Conservation (phyloP, 2,888 invertebrate genomes). For the Tetheella fluctuosa region DNA sequence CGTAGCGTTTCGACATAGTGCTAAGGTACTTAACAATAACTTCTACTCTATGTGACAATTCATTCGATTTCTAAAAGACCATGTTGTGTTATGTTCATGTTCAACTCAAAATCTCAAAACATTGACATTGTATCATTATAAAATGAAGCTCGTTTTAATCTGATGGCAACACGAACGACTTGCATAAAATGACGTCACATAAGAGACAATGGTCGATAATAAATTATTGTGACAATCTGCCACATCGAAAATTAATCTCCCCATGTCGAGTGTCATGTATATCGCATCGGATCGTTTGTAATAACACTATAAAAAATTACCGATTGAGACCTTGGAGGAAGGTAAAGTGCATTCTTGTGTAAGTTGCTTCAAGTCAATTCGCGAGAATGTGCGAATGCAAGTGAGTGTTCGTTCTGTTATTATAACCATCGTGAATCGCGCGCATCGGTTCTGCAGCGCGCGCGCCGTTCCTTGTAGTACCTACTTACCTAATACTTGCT, state of each 20-base stretch:
- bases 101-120: slow-evolving; percentile 16
- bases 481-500: slow-evolving; percentile 31
- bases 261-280: slow-evolving; percentile 73
- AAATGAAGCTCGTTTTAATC: slow-evolving; percentile 51
- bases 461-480: slow-evolving; percentile 27
- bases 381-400: slow-evolving; percentile 74
- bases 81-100: not conserved
- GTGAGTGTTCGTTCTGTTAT: slow-evolving; percentile 46
- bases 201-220: slow-evolving; percentile 79
- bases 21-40: not conserved
- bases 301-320: slow-evolving; percentile 74
- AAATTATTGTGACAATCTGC: slow-evolving; percentile 80
- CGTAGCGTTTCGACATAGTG: not conserved
- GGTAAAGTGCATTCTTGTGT: slow-evolving; percentile 82
- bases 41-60: not conserved
- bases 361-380: slow-evolving; percentile 70
- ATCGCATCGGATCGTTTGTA: slow-evolving; percentile 63
- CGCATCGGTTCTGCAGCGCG: not conserved
- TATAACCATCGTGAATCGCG: slow-evolving; percentile 46
- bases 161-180: slow-evolving; percentile 54
- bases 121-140: slow-evolving; percentile 34
- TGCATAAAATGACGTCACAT: slow-evolving; percentile 73
- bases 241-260: slow-evolving; percentile 81
- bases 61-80: no score
- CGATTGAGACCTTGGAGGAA: slow-evolving; percentile 69